A percentile compares a stretch with the other conserved stretches of the same genome.
Conservation (phyloP, 2,888 invertebrate species). For the Polyommatus icarus region DNA sequence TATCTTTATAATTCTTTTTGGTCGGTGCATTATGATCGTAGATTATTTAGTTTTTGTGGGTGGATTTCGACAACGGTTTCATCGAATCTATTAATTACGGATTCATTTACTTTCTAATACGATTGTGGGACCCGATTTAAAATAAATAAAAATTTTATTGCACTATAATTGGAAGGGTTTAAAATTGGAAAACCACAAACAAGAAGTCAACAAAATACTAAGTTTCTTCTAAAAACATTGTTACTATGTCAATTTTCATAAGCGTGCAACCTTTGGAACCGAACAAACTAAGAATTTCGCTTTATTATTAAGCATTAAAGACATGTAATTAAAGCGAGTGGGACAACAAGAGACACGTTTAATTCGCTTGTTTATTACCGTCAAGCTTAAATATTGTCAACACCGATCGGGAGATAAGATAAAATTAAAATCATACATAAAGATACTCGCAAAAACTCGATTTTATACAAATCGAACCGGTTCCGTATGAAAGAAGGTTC, state of each 20-base stretch:
- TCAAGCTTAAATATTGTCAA: conserved; percentile 19
- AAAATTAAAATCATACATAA: conserved; percentile 50
- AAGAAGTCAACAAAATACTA: background rate
- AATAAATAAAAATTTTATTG: background rate
- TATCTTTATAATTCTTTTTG: conserved; percentile 33
- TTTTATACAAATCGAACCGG: conserved; percentile 64
- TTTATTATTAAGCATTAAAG: background rate
- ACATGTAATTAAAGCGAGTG: conserved; percentile 2
- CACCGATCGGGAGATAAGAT: conserved; percentile 40
- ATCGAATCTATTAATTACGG: conserved; percentile 28
- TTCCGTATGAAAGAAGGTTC: conserved; percentile 54
- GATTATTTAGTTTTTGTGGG: conserved; percentile 29
- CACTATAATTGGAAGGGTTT: background rate
- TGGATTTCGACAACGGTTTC: conserved; percentile 26
- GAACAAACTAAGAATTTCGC: background rate
- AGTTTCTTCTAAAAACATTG: background rate
- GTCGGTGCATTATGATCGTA: conserved; percentile 31
- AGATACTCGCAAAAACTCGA: conserved; percentile 44
- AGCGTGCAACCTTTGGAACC: background rate
- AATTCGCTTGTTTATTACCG: conserved; percentile 8
- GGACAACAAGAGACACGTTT: background rate
- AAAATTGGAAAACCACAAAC: background rate
- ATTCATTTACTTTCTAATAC: conserved; percentile 30
- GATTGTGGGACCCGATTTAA: conserved; percentile 28
- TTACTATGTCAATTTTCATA: background rate